These are phyloP conservation scores for Cephus cinctus DNA, from an alignment of 1,140 invertebrate genomes.

Conservation along the genomic window DNA sequence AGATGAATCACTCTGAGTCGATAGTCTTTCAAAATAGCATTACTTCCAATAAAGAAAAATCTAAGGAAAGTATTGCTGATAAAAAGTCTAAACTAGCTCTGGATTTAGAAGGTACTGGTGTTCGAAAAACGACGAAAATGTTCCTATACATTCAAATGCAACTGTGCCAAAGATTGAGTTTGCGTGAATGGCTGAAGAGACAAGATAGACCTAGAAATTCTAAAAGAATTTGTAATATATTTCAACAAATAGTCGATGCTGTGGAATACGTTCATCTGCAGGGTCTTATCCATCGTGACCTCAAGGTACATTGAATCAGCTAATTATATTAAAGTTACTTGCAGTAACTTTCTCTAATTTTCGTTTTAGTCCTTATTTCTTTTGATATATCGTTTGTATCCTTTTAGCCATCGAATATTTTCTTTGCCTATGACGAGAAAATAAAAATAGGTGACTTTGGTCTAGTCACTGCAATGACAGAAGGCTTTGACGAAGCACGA, in stretches of 20 bases:
- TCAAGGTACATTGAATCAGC: conserved; percentile 68
- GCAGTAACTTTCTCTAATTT: no score
- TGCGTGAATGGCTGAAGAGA: conserved; percentile 84
- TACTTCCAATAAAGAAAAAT: no score
- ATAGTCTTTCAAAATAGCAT: no score
- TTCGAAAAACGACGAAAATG: conserved; percentile 54
- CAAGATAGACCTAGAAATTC: conserved; percentile 52
- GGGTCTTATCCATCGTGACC: conserved; percentile 90
- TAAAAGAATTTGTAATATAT: conserved; percentile 69
- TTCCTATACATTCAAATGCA: conserved; percentile 98
- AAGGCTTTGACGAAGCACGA: conserved; percentile 57
- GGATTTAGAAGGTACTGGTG: conserved; percentile 33
- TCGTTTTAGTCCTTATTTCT: conserved; percentile 5
- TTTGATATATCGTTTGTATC: conserved; percentile 15
- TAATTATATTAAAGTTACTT: conserved; percentile 9
- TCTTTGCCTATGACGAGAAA: conserved; percentile 85
- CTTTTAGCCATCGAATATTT: conserved; percentile 90
- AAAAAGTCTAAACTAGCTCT: conserved; percentile 38
- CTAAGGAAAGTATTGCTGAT: no score
- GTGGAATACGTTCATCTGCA: conserved; percentile 93
- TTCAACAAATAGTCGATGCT: conserved; percentile 90
- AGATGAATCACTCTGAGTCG: no score
- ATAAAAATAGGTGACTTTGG: conserved; percentile 98
- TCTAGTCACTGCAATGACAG: conserved; percentile 82
- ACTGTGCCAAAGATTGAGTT: conserved; percentile 82